Evolutionary conservation across 1,140 invertebrate species (phyloP).

Genomic region (Zaprionus kolodkinae): DNA sequence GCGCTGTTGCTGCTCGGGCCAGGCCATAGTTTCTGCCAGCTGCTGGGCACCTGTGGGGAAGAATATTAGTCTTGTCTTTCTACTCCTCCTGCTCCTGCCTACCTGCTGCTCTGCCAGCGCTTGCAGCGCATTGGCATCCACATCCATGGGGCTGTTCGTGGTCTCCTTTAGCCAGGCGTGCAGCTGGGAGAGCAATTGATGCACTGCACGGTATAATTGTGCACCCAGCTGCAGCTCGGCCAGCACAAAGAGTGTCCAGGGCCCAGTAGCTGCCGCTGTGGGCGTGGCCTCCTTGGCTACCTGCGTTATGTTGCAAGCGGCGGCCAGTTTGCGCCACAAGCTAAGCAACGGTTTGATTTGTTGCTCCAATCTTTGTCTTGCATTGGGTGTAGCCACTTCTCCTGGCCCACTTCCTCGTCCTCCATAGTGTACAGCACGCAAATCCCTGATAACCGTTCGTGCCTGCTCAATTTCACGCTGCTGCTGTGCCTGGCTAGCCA

Average conservation of each 20-base stretch:
- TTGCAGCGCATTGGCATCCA: slow-evolving; percentile 45
- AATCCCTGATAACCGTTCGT: slow-evolving; percentile 62
- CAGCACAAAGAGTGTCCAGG: slow-evolving; percentile 85
- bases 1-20: slow-evolving; percentile 91
- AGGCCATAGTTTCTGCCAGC: slow-evolving; percentile 90
- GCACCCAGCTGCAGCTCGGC: slow-evolving; percentile 66
- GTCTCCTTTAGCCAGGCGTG: slow-evolving; percentile 67
- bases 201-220: slow-evolving; percentile 61
- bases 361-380: slow-evolving; percentile 72
- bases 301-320: slow-evolving; percentile 64
- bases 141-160: slow-evolving; percentile 24
- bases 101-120: slow-evolving; percentile 86
- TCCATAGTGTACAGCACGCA: slow-evolving; percentile 69
- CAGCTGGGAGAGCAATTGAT: slow-evolving; percentile 63
- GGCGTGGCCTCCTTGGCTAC: slow-evolving; percentile 46
- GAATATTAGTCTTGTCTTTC: neutral
- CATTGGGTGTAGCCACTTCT: neutral
- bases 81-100: neutral
- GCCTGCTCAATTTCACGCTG: slow-evolving; percentile 69
- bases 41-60: slow-evolving; percentile 87
- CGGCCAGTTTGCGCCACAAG: slow-evolving; percentile 91
- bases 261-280: slow-evolving; percentile 85
- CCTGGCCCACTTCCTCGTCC: slow-evolving; percentile 3
- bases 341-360: slow-evolving; percentile 89
- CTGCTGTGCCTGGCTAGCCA: slow-evolving; percentile 86